Evolutionary conservation across 2,888 invertebrate species (phyloP).

Genomic region (Thereva nobilitata): DNA sequence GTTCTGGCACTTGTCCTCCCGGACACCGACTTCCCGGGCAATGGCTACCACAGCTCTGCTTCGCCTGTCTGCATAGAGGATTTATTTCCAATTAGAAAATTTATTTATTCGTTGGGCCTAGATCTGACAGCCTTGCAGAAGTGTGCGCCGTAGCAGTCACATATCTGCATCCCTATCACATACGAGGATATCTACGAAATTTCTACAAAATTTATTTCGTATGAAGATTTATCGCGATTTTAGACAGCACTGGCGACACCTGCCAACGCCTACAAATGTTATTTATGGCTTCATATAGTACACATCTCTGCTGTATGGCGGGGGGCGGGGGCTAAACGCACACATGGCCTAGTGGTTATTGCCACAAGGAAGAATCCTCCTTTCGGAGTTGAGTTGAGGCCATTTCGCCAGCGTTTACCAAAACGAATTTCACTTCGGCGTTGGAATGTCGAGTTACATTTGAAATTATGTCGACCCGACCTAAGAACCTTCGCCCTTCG

Average conservation of each 20-base stretch:
- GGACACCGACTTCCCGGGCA: not conserved
- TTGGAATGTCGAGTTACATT: constrained; percentile 29
- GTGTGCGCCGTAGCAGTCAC: constrained; percentile 35
- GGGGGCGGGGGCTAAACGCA: not conserved
- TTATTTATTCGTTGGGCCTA: constrained; percentile 41
- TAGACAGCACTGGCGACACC: constrained; percentile 60
- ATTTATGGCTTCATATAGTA: constrained; percentile 54
- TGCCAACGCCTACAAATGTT: constrained; percentile 61
- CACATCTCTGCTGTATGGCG: not conserved
- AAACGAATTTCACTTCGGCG: constrained; percentile 24
- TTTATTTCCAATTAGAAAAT: constrained; percentile 43
- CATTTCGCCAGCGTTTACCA: not conserved
- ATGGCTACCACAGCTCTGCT: constrained; percentile 19
- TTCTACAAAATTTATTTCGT: constrained; percentile 45
- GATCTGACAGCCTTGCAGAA: constrained; percentile 32
- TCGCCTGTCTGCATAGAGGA: constrained; percentile 40
- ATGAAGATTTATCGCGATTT: constrained; percentile 60
- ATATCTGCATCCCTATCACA: constrained; percentile 39
- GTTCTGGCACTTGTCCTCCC: not conserved
- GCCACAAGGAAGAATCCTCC: constrained; percentile 23
- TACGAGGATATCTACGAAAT: constrained; percentile 40
- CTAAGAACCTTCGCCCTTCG: constrained; percentile 15
- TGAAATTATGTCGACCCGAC: constrained; percentile 20
- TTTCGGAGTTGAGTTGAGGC: not conserved
- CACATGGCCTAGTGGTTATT: constrained; percentile 5